These are phyloP conservation scores for Holocentrus rufus DNA, from an alignment of 2,797 vertebrate genomes.

Conservation along the genomic window DNA sequence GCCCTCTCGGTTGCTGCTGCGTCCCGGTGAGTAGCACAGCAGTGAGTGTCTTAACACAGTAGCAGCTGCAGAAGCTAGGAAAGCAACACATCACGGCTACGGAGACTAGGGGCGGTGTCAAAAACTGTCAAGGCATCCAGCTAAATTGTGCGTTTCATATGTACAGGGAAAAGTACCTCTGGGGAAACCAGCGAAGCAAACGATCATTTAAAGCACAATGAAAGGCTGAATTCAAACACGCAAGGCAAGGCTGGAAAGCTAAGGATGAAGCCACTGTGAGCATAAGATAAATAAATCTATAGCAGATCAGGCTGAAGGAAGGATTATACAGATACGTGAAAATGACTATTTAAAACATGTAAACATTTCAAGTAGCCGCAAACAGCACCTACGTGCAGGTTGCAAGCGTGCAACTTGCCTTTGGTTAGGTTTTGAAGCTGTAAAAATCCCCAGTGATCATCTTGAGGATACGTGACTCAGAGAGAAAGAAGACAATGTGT, in stretches of 20 bases:
- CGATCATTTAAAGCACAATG: background rate
- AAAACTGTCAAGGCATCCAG: slow-evolving; percentile 20
- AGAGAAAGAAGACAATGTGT: background rate
- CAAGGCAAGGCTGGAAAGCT: background rate
- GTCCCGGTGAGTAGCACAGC: background rate
- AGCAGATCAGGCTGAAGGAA: slow-evolving; percentile 7
- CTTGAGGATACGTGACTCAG: background rate
- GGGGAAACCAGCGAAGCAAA: background rate
- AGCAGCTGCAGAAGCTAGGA: background rate
- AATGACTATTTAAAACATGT: slow-evolving; percentile 55
- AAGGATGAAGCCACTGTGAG: background rate
- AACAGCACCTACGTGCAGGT: slow-evolving; percentile 16
- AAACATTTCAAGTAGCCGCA: slow-evolving; percentile 74
- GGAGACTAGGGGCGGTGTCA: background rate
- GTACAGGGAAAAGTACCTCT: background rate
- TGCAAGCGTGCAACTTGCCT: background rate
- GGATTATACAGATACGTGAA: slow-evolving; percentile 3
- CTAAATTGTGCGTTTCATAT: background rate
- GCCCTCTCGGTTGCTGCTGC: background rate
- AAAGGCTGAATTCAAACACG: slow-evolving; percentile 1
- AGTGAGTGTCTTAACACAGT: background rate
- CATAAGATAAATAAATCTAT: background rate
- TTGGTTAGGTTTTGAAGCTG: slow-evolving; percentile 6
- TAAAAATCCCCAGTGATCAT: slow-evolving; percentile 4
- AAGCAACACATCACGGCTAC: background rate